Evolutionary conservation across 1,140 invertebrate genomes (phyloP).

Genomic region (Aphis craccivora): DNA sequence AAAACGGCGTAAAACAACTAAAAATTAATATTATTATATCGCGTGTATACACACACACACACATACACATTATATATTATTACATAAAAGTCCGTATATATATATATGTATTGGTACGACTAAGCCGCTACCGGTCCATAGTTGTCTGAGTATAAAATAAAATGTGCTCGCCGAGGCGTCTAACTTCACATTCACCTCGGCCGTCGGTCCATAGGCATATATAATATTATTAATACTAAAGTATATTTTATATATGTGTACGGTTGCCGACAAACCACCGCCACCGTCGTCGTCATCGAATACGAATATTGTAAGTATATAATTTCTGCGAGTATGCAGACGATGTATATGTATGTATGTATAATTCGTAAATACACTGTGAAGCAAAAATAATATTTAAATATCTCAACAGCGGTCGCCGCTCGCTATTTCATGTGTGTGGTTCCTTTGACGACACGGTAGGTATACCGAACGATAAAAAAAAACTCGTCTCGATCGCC

Average conservation of each 20-base stretch:
- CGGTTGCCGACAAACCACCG: background rate
- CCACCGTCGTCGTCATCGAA: background rate
- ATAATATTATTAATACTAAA: background rate
- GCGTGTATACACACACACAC: background rate
- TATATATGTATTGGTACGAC: background rate
- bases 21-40: constrained; percentile 25
- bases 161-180: constrained; percentile 21
- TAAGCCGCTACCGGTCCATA: background rate
- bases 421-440: background rate
- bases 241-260: background rate
- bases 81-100: background rate
- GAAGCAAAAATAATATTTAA: background rate
- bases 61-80: background rate
- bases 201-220: background rate
- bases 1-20: background rate
- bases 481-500: constrained; percentile 22
- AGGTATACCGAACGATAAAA: background rate
- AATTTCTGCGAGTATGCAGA: background rate
- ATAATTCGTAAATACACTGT: background rate
- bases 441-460: background rate
- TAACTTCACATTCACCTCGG: background rate
- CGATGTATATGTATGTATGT: background rate
- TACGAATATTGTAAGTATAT: background rate
- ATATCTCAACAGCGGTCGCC: background rate
- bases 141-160: background rate